Evolutionary conservation across 2,888 invertebrate genomes (phyloP).

Genomic region (Gortyna flavago): DNA sequence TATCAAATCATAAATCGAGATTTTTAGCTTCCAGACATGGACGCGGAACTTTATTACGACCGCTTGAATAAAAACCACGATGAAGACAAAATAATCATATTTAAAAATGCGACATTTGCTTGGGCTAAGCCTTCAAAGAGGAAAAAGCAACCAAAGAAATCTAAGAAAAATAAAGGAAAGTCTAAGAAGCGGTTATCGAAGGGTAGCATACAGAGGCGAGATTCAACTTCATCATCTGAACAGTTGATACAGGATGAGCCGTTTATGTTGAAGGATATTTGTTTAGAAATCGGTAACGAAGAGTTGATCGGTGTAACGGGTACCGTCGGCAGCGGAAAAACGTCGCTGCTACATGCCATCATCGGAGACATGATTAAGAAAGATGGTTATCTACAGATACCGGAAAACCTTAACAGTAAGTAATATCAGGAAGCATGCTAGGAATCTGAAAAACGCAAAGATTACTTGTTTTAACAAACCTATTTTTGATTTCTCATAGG

Average conservation of each 20-base stretch:
- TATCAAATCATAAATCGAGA: slow-evolving; percentile 9
- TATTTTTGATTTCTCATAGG: slow-evolving; percentile 82
- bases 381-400: slow-evolving; percentile 92
- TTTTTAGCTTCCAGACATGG: slow-evolving; percentile 91
- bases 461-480: neutral
- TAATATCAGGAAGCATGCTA: slow-evolving; percentile 29
- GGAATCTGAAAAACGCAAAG: neutral
- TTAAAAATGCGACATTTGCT: slow-evolving; percentile 91
- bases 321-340: slow-evolving; percentile 97
- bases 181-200: slow-evolving; percentile 82
- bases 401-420: slow-evolving; percentile 92
- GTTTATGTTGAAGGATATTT: slow-evolving; percentile 80
- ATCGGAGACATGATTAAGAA: slow-evolving; percentile 95
- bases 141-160: slow-evolving; percentile 74
- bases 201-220: slow-evolving; percentile 75
- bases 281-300: slow-evolving; percentile 89
- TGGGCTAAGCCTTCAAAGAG: slow-evolving; percentile 87
- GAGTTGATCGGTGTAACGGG: slow-evolving; percentile 97
- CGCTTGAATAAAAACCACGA: slow-evolving; percentile 85
- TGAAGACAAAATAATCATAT: slow-evolving; percentile 89
- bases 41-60: slow-evolving; percentile 91
- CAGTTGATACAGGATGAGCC: slow-evolving; percentile 72
- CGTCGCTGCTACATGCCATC: slow-evolving; percentile 95
- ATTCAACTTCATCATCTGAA: slow-evolving; percentile 79
- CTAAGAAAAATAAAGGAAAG: slow-evolving; percentile 87